These are phyloP conservation scores for Beris chalybata DNA, from an alignment of 2,888 invertebrate species.

Conservation along the genomic window DNA sequence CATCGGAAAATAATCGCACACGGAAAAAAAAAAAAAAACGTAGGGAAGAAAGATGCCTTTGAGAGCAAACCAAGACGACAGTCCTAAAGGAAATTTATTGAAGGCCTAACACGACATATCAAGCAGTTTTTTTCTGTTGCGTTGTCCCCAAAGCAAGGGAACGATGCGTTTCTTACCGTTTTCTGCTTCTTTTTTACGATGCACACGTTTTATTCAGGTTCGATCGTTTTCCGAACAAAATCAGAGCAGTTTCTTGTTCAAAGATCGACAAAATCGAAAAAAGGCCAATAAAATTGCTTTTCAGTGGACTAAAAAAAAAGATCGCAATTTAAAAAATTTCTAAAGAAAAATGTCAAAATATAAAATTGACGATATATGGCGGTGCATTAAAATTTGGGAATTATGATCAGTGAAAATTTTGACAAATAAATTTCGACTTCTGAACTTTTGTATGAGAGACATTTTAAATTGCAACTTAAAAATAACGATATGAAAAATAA, in stretches of 20 bases:
- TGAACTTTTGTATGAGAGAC: too few relatives aligned
- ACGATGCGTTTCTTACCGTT: conserved; percentile 2
- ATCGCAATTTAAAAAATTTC: conserved; percentile 8
- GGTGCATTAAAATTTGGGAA: conserved; percentile 33
- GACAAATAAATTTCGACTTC: conserved; percentile 36
- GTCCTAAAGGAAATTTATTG: conserved; percentile 39
- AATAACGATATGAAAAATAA: too few relatives aligned
- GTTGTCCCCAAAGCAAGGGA: neutral
- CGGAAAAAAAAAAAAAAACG: conserved; percentile 18
- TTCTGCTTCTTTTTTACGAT: neutral
- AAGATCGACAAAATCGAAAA: neutral
- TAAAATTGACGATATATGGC: conserved; percentile 12
- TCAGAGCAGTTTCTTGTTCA: conserved; percentile 15
- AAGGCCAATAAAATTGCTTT: conserved; percentile 11
- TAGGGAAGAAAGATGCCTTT: conserved; percentile 10
- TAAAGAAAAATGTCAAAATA: conserved; percentile 21
- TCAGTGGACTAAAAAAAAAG: neutral
- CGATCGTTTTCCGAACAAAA: conserved; percentile 5
- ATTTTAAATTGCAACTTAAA: too few relatives aligned
- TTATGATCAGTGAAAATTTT: conserved; percentile 38
- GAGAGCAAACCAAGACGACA: conserved; percentile 20
- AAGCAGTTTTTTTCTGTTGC: conserved; percentile 36
- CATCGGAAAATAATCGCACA: conserved; percentile 2
- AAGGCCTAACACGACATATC: conserved; percentile 41
- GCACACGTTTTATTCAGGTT: conserved; percentile 21